Evolutionary conservation across 2,797 vertebrate species (phyloP).

Genomic region (Limnodromus scolopaceus): DNA sequence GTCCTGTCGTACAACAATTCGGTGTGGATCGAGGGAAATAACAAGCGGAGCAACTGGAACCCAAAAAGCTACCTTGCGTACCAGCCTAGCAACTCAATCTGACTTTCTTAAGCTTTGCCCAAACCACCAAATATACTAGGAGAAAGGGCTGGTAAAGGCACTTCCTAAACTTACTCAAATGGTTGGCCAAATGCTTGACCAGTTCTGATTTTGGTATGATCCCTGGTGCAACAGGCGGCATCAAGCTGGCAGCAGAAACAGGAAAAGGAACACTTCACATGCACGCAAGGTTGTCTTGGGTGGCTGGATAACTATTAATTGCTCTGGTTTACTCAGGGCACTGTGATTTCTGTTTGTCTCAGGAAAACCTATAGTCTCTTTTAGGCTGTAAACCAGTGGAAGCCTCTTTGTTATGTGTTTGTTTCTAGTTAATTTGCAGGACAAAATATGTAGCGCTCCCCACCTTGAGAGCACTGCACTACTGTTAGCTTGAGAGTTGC

Average conservation of each 20-base stretch:
- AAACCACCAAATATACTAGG: neutral
- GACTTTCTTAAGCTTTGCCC: neutral
- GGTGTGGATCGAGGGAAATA: neutral
- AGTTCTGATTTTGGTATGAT: neutral
- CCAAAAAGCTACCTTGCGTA: neutral
- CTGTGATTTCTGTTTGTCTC: neutral
- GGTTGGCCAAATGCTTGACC: fast-evolving
- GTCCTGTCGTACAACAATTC: neutral
- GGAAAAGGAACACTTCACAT: neutral
- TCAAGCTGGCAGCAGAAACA: neutral
- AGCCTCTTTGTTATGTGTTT: neutral
- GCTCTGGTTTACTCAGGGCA: neutral
- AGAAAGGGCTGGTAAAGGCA: neutral
- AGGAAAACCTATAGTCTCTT: neutral
- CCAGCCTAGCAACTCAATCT: neutral
- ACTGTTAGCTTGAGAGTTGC: neutral
- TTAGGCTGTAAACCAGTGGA: neutral
- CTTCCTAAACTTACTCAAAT: neutral
- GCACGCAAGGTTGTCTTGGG: neutral
- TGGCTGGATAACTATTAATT: neutral
- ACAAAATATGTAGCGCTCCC: neutral
- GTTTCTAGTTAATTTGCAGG: neutral
- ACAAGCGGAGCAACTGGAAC: neutral
- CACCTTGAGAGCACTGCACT: neutral
- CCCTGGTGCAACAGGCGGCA: neutral